phyloP scores from a whole-genome alignment of 2,888 invertebrate species.

The Metalampra italica region DNA sequence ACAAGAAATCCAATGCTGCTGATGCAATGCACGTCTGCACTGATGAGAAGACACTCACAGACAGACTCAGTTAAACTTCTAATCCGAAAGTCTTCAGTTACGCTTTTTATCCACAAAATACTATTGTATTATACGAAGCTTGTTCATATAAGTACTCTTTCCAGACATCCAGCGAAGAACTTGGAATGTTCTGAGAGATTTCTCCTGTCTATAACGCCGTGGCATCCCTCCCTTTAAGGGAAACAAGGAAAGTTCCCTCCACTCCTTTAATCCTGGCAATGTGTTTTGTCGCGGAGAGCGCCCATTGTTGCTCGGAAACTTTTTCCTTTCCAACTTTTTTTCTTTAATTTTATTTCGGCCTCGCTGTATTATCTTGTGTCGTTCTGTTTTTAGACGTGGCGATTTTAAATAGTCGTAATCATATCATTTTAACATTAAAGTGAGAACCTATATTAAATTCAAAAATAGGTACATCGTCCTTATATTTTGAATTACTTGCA shows the following conservation, averaged over 20 bases:
- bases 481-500: no score
- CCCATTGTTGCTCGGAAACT: slow-evolving; percentile 62
- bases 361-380: slow-evolving; percentile 40
- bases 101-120: no score
- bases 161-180: slow-evolving; percentile 18
- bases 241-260: slow-evolving; percentile 24
- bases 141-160: background rate
- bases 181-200: slow-evolving; percentile 25
- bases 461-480: no score
- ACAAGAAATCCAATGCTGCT: no score
- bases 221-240: slow-evolving; percentile 28
- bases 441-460: no score
- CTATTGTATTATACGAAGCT: background rate
- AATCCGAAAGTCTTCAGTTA: no score
- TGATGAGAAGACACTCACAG: no score
- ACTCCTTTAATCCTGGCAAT: slow-evolving; percentile 64
- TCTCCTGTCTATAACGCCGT: slow-evolving; percentile 25
- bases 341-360: slow-evolving; percentile 67
- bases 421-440: no score
- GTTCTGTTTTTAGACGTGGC: slow-evolving; percentile 18
- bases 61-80: no score
- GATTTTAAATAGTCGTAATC: background rate
- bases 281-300: slow-evolving; percentile 66
- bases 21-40: no score
- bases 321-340: slow-evolving; percentile 51